These are phyloP conservation scores for Drosophila nigricruria DNA, from an alignment of 2,888 invertebrate genomes.

Conservation along the genomic window DNA sequence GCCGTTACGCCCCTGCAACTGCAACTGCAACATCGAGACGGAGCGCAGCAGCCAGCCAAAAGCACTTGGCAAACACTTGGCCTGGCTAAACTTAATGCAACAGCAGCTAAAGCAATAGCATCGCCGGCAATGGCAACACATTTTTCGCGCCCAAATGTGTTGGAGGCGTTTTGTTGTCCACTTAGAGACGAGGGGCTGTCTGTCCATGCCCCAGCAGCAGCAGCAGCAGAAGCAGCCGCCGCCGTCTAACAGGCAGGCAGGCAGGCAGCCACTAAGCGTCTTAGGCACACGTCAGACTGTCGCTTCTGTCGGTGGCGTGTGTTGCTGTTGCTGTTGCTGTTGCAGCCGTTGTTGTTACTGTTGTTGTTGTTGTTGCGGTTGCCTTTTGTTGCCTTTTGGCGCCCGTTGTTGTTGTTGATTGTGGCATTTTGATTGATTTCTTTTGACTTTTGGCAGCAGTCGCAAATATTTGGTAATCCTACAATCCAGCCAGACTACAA, in stretches of 20 bases:
- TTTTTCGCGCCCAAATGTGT: conserved; percentile 79
- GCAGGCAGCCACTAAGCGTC: conserved; percentile 73
- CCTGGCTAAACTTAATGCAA: conserved; percentile 17
- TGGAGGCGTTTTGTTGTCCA: conserved; percentile 81
- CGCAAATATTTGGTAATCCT: conserved; percentile 78
- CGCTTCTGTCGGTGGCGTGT: conserved; percentile 72
- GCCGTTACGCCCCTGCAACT: conserved; percentile 71
- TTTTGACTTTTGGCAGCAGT: conserved; percentile 79
- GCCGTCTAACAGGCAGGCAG: conserved; percentile 32
- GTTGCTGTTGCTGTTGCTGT: conserved; percentile 44
- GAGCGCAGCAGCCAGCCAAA: conserved; percentile 21
- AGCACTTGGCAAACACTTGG: conserved; percentile 67
- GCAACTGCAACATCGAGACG: conserved; percentile 50
- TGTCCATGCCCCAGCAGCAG: conserved; percentile 35
- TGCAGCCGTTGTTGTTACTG: conserved; percentile 28
- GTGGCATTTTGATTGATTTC: conserved; percentile 79
- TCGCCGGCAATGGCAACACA: conserved; percentile 71
- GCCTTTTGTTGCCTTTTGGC: conserved; percentile 62
- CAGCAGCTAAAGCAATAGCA: conserved; percentile 26
- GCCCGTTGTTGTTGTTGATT: conserved; percentile 61
- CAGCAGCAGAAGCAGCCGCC: conserved; percentile 22
- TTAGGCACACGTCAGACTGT: conserved; percentile 79
- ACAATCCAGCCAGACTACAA: conserved; percentile 59
- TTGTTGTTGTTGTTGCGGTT: conserved; percentile 58
- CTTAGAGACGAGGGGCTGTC: conserved; percentile 75